A percentile compares a stretch with the other conserved stretches of the same genome.
Evolutionary conservation across 1,140 invertebrate genomes (phyloP).

Genomic region (fruit fly (Drosophila melanogaster)): Release_6_plus_ISO1_MT NT_033777.3:7741001-7741500

Average conservation of each 20-base stretch:
- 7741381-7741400: slow-evolving; percentile 34
- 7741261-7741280: slow-evolving; percentile 8
- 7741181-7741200: slow-evolving; percentile 67
- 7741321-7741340: slow-evolving; percentile 49
- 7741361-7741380: slow-evolving; percentile 44
- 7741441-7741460: slow-evolving; percentile 36
- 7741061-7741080: slow-evolving; percentile 27
- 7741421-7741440: slow-evolving; percentile 23
- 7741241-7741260: slow-evolving; percentile 44
- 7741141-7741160: slow-evolving; percentile 55
- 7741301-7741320: slow-evolving; percentile 44
- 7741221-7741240: slow-evolving; percentile 30
- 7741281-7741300: slow-evolving; percentile 31
- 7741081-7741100: slow-evolving; percentile 64
- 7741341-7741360: slow-evolving; percentile 45
- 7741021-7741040: slow-evolving; percentile 63
- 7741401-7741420: slow-evolving; percentile 36
- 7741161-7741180: slow-evolving; percentile 66
- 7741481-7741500: slow-evolving; percentile 11
- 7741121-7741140: slow-evolving; percentile 23
- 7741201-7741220: slow-evolving; percentile 52
- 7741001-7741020: slow-evolving; percentile 65
- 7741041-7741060: slow-evolving; percentile 19
- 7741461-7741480: slow-evolving; percentile 35
- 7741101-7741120: slow-evolving; percentile 44